Conservation (phyloP, 2,888 invertebrate species). For the Coleophora deauratella region DNA sequence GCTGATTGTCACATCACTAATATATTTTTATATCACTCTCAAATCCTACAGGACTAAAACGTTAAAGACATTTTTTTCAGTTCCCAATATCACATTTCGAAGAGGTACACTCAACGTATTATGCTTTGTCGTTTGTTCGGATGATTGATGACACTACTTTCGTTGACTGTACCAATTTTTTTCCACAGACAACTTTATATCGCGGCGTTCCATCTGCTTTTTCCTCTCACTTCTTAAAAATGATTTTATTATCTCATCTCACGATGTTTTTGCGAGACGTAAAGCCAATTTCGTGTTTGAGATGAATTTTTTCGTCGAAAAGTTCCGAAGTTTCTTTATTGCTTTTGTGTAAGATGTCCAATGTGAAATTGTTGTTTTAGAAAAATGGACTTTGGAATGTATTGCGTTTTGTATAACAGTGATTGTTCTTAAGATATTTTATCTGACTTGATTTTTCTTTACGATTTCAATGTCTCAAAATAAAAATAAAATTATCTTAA, state of each 20-base stretch:
- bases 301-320: no score
- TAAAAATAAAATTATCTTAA: no score
- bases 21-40: no score
- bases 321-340: no score
- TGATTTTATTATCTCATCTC: constrained; percentile 4
- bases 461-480: not conserved
- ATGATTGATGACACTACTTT: constrained; percentile 27
- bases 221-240: constrained; percentile 7
- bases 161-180: constrained; percentile 15
- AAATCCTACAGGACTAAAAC: no score
- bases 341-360: no score
- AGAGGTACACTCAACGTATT: constrained; percentile 23
- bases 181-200: constrained; percentile 23
- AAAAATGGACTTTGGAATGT: not conserved
- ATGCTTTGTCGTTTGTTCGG: constrained; percentile 27
- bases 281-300: no score
- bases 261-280: constrained; percentile 1
- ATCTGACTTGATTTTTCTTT: not conserved
- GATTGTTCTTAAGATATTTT: not conserved
- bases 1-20: no score
- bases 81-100: constrained; percentile 1
- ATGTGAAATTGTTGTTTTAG: not conserved
- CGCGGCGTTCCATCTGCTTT: constrained; percentile 18
- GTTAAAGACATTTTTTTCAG: no score
- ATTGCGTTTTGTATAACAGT: not conserved